phyloP scores from a whole-genome alignment of 2,113 vertebrate species.

The Semnopithecus entellus region DNA sequence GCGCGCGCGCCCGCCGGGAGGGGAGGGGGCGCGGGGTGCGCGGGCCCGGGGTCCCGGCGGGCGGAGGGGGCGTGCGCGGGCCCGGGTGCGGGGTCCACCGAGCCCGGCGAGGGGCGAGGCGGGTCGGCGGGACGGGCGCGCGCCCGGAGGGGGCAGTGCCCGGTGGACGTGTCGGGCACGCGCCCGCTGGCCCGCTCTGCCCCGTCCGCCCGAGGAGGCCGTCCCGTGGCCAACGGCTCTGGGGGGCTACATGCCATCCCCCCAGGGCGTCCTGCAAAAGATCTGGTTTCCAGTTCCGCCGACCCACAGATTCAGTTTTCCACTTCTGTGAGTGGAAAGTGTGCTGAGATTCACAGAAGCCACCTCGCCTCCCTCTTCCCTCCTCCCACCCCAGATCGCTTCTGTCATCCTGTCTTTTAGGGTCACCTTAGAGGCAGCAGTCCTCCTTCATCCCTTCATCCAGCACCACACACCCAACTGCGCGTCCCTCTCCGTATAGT shows the following conservation, averaged over 20 bases:
- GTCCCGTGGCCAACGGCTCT: rapidly evolving
- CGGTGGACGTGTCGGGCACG: slow-evolving; percentile 82
- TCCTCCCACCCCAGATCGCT: neutral
- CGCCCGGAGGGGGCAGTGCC: slow-evolving; percentile 65
- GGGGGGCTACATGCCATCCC: neutral
- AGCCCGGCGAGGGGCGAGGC: slow-evolving; percentile 75
- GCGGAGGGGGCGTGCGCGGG: slow-evolving; percentile 62
- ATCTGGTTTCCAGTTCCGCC: neutral
- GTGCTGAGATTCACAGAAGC: neutral
- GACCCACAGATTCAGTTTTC: neutral
- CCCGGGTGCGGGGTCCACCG: slow-evolving; percentile 62
- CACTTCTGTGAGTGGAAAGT: neutral
- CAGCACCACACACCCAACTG: neutral
- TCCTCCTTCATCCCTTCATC: neutral
- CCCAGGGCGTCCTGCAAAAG: neutral
- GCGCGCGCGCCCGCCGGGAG: slow-evolving; percentile 57
- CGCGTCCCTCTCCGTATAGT: neutral
- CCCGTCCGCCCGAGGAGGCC: rapidly evolving
- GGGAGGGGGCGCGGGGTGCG: slow-evolving; percentile 19
- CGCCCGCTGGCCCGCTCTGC: slow-evolving; percentile 75
- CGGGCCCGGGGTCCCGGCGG: neutral
- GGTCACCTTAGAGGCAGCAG: neutral
- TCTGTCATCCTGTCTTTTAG: neutral
- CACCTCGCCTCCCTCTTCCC: neutral
- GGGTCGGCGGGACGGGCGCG: slow-evolving; percentile 59